Conservation (phyloP, 2,113 vertebrate genomes). For the Desmodus rotundus region DNA sequence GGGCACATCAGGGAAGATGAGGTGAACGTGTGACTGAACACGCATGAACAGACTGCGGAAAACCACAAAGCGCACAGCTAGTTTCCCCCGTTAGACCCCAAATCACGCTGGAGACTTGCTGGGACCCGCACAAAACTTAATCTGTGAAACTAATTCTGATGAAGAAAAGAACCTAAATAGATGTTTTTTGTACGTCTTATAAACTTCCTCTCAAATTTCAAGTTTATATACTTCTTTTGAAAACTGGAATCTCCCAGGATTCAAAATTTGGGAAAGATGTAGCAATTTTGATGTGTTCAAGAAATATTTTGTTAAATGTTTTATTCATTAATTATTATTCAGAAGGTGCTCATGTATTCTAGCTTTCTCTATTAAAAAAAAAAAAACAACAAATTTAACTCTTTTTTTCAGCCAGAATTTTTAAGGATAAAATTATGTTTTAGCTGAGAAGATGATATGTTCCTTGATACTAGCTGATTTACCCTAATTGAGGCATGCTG, state of each 20-base stretch:
- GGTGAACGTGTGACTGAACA: accelerated
- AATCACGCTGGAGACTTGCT: not conserved
- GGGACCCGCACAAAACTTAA: not conserved
- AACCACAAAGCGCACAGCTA: accelerated
- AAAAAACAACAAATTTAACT: not conserved
- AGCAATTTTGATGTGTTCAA: not conserved
- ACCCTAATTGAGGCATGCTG: not conserved
- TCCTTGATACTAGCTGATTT: not conserved
- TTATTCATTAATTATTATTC: not conserved
- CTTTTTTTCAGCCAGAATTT: not conserved
- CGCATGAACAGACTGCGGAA: accelerated
- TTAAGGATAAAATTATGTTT: not conserved
- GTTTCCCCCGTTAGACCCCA: not conserved
- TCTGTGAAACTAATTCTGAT: not conserved
- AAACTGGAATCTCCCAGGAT: not conserved
- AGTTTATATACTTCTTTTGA: not conserved
- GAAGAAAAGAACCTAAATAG: no score
- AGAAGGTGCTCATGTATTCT: not conserved
- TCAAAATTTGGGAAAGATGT: not conserved
- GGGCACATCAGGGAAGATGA: not conserved
- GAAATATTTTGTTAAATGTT: not conserved
- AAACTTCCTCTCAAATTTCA: not conserved
- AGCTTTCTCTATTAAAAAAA: not conserved
- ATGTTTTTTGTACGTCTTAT: not conserved
- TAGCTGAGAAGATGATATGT: not conserved